phyloP scores from a whole-genome alignment of 2,888 invertebrate species.

The Toxonevra muliebris region DNA sequence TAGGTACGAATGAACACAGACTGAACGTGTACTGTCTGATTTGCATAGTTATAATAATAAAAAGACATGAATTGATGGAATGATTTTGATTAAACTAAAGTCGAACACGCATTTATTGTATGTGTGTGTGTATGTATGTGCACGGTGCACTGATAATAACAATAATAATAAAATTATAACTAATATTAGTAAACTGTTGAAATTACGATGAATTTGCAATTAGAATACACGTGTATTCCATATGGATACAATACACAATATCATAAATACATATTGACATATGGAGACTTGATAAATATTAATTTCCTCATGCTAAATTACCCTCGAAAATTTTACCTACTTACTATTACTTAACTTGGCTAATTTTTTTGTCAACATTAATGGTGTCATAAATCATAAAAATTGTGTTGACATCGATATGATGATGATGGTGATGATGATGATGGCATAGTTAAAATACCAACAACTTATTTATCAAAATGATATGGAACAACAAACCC shows the following conservation, averaged over 20 bases:
- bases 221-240: too few relatives aligned
- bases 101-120: conserved; percentile 1
- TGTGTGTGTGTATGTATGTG: neutral
- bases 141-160: too few relatives aligned
- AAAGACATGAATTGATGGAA: neutral
- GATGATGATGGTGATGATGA: neutral
- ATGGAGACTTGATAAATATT: neutral
- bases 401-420: conserved; percentile 17
- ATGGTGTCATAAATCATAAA: conserved; percentile 45
- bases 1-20: neutral
- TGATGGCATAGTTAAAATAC: conserved; percentile 1
- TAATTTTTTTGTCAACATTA: conserved; percentile 36
- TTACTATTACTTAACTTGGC: conserved; percentile 25
- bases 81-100: conserved; percentile 8
- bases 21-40: neutral
- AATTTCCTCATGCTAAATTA: neutral
- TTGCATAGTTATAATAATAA: neutral
- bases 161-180: too few relatives aligned
- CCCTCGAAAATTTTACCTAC: neutral
- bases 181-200: too few relatives aligned
- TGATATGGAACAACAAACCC: neutral
- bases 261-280: neutral
- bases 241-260: too few relatives aligned
- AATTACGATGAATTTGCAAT: too few relatives aligned
- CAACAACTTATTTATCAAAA: too few relatives aligned